Percentiles rank a stretch among this genome's conserved stretches.
phyloP scores from a whole-genome alignment of 2,797 vertebrate genomes.

The Carcharodon carcharias region DNA sequence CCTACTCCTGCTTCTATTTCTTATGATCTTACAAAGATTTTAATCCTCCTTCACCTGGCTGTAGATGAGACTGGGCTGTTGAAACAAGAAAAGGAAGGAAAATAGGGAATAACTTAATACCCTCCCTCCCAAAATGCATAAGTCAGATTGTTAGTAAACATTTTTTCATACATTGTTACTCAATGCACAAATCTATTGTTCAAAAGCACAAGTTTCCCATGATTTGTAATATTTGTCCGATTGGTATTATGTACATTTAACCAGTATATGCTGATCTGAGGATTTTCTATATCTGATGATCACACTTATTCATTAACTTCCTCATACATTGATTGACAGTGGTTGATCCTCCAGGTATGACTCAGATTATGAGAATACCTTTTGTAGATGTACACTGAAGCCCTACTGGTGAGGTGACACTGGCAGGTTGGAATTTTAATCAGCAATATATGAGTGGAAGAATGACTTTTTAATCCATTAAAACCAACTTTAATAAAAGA shows the following conservation, averaged over 20 bases:
- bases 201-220: neutral
- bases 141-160: neutral
- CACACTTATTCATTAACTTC: neutral
- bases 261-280: neutral
- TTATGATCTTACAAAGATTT: no score
- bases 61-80: neutral
- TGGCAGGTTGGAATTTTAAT: slow-evolving; percentile 8
- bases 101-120: neutral
- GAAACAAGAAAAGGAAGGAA: neutral
- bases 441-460: neutral
- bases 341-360: neutral
- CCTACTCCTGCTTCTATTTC: no score
- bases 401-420: neutral
- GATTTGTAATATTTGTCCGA: neutral
- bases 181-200: neutral
- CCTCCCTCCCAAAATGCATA: neutral
- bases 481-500: slow-evolving; percentile 17
- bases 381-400: neutral
- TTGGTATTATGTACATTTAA: neutral
- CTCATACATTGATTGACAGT: neutral
- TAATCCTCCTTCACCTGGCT: neutral
- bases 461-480: neutral
- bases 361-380: neutral
- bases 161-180: neutral
- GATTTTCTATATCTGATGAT: neutral